These are phyloP conservation scores for Thereuonema tuberculata DNA, from an alignment of 1,140 invertebrate genomes.

Conservation along the genomic window DNA sequence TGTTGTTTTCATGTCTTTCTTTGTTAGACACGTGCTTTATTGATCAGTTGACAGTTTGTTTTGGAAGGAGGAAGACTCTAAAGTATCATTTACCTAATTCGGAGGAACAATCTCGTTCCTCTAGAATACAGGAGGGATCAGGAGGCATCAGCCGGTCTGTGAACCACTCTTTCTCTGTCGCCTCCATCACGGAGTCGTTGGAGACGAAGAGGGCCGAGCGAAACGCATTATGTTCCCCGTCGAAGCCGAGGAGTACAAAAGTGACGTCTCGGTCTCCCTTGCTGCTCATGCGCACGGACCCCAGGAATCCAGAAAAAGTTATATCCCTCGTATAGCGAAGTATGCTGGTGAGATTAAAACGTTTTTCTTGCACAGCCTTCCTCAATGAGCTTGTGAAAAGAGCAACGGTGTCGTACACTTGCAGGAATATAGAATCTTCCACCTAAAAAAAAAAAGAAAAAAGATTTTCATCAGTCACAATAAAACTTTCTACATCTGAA, in stretches of 20 bases:
- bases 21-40: too few relatives aligned
- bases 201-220: not conserved
- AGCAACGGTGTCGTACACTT: conserved; percentile 5
- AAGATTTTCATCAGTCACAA: too few relatives aligned
- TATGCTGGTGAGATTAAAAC: not conserved
- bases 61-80: too few relatives aligned
- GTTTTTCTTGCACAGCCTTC: not conserved
- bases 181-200: not conserved
- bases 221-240: not conserved
- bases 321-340: not conserved
- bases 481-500: too few relatives aligned
- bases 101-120: not conserved
- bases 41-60: too few relatives aligned
- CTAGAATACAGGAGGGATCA: not conserved
- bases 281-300: not conserved
- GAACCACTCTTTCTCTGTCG: not conserved
- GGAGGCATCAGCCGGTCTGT: not conserved
- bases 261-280: conserved; percentile 2
- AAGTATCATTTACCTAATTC: too few relatives aligned
- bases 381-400: not conserved
- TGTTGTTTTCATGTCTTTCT: too few relatives aligned
- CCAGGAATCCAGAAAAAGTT: not conserved
- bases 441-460: conserved; percentile 1
- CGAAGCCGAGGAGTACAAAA: not conserved
- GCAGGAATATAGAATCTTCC: not conserved